phyloP scores from a whole-genome alignment of 2,888 invertebrate species.

The Drosophila kanekoi region DNA sequence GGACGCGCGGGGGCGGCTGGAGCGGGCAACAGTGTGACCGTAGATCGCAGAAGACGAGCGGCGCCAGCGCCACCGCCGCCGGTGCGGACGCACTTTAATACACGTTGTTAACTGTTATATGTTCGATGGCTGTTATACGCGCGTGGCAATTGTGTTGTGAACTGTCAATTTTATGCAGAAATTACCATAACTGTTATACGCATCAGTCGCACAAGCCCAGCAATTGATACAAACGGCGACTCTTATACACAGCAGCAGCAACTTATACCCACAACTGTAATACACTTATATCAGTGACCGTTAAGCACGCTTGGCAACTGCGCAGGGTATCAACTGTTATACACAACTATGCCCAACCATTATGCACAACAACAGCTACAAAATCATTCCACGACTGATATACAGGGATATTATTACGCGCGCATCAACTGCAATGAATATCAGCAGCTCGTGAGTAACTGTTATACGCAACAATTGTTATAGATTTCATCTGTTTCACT shows the following conservation, averaged over 20 bases:
- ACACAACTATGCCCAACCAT: neutral
- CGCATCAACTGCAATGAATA: no score
- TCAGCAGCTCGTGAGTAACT: neutral
- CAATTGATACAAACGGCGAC: constrained; percentile 10
- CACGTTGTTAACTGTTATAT: constrained; percentile 66
- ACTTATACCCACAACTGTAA: constrained; percentile 8
- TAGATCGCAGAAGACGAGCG: constrained; percentile 71
- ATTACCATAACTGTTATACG: constrained; percentile 37
- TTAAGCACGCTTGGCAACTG: neutral
- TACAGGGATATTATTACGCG: neutral
- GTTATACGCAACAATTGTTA: constrained; percentile 1
- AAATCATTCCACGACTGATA: no score
- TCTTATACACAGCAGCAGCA: constrained; percentile 4
- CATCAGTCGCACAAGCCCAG: neutral
- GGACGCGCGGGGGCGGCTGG: neutral
- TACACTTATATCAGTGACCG: constrained; percentile 5
- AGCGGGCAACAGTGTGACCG: constrained; percentile 7
- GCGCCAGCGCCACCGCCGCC: constrained; percentile 68
- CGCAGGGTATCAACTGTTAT: neutral
- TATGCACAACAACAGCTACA: neutral
- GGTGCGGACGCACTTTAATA: constrained; percentile 76
- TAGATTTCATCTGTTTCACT: neutral
- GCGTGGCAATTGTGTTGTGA: neutral
- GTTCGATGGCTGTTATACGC: constrained; percentile 1
- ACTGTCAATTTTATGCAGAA: neutral